A percentile compares a stretch with the other conserved stretches of the same genome.
These are phyloP conservation scores for Montipora sp. DNA, from an alignment of 64 coral and sea anemone genomes.

Conservation along the genomic window DNA sequence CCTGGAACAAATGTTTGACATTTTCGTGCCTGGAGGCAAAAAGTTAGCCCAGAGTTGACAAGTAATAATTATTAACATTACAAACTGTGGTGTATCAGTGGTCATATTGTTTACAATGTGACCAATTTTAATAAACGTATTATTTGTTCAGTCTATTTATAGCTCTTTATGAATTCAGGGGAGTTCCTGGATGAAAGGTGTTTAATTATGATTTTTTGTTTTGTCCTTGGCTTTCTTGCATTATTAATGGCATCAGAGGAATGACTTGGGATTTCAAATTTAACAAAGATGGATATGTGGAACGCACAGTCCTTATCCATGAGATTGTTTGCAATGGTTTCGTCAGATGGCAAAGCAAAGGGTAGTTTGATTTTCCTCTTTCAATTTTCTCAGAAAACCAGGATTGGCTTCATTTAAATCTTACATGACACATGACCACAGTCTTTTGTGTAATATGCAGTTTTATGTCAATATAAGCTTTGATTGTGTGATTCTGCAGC, in stretches of 20 bases:
- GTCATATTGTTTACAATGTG: too few relatives aligned
- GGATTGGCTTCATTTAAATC: neutral
- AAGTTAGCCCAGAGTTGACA: too few relatives aligned
- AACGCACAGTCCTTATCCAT: constrained; percentile 36
- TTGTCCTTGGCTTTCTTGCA: constrained; percentile 26
- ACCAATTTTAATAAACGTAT: too few relatives aligned
- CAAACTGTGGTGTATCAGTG: too few relatives aligned
- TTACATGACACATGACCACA: neutral
- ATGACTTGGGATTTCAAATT: constrained; percentile 38
- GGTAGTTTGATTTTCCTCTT: constrained; percentile 2
- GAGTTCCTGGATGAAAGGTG: neutral
- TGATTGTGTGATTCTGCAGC: neutral
- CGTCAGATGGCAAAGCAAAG: constrained; percentile 32
- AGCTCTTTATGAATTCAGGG: neutral
- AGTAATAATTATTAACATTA: too few relatives aligned
- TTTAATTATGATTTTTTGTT: constrained; percentile 11
- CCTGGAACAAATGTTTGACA: too few relatives aligned
- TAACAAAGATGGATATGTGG: constrained; percentile 31
- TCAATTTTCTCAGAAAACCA: neutral
- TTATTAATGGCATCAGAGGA: constrained; percentile 26
- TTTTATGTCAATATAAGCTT: neutral
- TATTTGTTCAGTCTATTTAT: neutral
- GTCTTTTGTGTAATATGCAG: neutral
- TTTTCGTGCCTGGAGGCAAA: too few relatives aligned
- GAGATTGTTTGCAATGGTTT: constrained; percentile 36